A percentile compares a stretch with the other conserved stretches of the same genome.
These are phyloP conservation scores for Caradrina clavipalpis DNA, from an alignment of 2,888 invertebrate genomes.

Conservation along the genomic window DNA sequence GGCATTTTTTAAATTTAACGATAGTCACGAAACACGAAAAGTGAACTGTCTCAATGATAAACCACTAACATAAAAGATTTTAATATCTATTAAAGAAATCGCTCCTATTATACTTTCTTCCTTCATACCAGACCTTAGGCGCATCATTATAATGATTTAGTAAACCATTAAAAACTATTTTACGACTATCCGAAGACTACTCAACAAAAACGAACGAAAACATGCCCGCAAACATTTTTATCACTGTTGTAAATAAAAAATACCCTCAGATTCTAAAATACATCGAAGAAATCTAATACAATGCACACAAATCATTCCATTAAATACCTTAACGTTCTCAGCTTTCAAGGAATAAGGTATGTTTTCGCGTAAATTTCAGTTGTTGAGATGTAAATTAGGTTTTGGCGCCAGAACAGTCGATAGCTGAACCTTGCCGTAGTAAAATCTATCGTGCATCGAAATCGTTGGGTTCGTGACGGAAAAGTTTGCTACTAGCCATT, in stretches of 20 bases:
- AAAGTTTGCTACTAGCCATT: slow-evolving; percentile 77
- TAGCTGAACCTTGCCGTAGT: slow-evolving; percentile 76
- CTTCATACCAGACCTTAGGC: slow-evolving; percentile 51
- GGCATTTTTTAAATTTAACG: slow-evolving; percentile 8
- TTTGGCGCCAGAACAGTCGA: slow-evolving; percentile 72
- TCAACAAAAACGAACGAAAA: slow-evolving; percentile 79
- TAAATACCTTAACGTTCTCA: slow-evolving; percentile 54
- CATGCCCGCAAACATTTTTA: slow-evolving; percentile 89
- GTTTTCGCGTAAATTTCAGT: slow-evolving; percentile 55
- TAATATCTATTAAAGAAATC: slow-evolving; percentile 67
- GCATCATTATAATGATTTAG: slow-evolving; percentile 69
- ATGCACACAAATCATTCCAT: slow-evolving; percentile 58
- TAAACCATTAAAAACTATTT: slow-evolving; percentile 69
- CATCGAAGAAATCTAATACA: slow-evolving; percentile 74
- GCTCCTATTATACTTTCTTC: slow-evolving; percentile 60
- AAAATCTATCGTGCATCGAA: slow-evolving; percentile 88
- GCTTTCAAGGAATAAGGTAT: slow-evolving; percentile 62
- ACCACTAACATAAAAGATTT: slow-evolving; percentile 59
- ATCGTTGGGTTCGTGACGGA: slow-evolving; percentile 82
- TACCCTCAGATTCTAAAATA: slow-evolving; percentile 78
- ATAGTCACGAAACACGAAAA: slow-evolving; percentile 22
- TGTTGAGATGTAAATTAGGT: slow-evolving; percentile 55
- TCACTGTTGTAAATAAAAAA: slow-evolving; percentile 86
- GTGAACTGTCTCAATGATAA: slow-evolving; percentile 58
- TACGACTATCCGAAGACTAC: slow-evolving; percentile 70